phyloP scores from a whole-genome alignment of 2,113 vertebrate species.

The Antechinus flavipes region DNA sequence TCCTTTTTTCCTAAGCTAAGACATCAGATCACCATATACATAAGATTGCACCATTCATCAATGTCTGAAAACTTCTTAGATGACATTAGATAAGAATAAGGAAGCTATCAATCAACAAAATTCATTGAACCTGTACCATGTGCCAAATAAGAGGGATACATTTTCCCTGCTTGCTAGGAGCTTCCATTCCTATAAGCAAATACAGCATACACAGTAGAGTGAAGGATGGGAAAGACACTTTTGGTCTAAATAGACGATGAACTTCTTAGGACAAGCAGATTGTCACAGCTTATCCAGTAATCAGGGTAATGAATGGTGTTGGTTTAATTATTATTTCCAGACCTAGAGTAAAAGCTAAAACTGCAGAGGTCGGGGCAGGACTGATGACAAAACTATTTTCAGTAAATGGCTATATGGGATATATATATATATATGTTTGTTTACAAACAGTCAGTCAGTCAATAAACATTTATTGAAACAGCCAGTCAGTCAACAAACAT shows the following conservation, averaged over 20 bases:
- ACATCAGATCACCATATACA: background rate
- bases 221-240: background rate
- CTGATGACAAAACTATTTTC: background rate
- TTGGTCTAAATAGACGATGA: background rate
- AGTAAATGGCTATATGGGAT: background rate
- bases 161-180: background rate
- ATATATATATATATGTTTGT: background rate
- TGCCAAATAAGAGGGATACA: background rate
- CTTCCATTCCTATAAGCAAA: background rate
- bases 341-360: background rate
- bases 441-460: background rate
- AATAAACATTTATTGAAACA: background rate
- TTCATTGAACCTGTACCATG: background rate
- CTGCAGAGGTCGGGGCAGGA: background rate
- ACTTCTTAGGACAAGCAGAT: background rate
- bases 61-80: background rate
- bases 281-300: background rate
- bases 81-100: background rate
- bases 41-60: background rate
- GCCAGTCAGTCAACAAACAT: background rate
- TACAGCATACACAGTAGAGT: background rate
- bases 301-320: background rate
- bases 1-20: background rate
- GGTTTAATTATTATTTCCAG: background rate
- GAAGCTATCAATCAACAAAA: background rate